phyloP scores from a whole-genome alignment of 2,888 invertebrate genomes.

The Coleophora deauratella region DNA sequence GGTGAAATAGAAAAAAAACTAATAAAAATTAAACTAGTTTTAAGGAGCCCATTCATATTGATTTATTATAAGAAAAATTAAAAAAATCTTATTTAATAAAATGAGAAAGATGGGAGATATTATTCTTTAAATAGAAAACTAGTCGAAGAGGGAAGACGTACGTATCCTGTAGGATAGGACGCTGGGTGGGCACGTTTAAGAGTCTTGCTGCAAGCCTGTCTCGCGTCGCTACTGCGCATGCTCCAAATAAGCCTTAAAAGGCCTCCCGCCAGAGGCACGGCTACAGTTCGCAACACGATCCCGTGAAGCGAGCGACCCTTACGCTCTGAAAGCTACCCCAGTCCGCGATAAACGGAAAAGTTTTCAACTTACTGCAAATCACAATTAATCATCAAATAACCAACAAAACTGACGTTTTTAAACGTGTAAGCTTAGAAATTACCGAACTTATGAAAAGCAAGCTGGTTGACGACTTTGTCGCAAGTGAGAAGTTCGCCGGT shows the following conservation, averaged over 20 bases:
- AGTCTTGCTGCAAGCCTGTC: slow-evolving; percentile 30
- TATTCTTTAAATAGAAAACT: no score
- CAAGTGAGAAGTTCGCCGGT: slow-evolving; percentile 47
- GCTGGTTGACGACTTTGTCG: slow-evolving; percentile 42
- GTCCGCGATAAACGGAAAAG: slow-evolving; percentile 40
- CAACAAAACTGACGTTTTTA: no score
- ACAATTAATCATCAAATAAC: slow-evolving; percentile 14
- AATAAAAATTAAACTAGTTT: no score
- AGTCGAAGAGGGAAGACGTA: no score
- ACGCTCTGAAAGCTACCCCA: slow-evolving; percentile 21
- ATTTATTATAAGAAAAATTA: no score
- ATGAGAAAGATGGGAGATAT: no score
- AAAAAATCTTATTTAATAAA: no score
- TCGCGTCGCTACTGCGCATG: slow-evolving; percentile 40
- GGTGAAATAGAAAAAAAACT: no score
- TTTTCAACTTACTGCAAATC: slow-evolving; percentile 34
- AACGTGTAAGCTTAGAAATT: slow-evolving; percentile 10
- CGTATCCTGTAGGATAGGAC: no score
- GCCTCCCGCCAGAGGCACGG: slow-evolving; percentile 21
- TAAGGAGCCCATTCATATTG: no score
- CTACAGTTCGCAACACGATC: slow-evolving; percentile 44
- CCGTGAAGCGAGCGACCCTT: slow-evolving; percentile 38
- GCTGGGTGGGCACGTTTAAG: slow-evolving; percentile 17
- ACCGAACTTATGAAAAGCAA: slow-evolving; percentile 57
- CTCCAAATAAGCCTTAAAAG: slow-evolving; percentile 42